Evolutionary conservation across 2,113 vertebrate species (phyloP).

Genomic region (Plotosus lineatus): DNA sequence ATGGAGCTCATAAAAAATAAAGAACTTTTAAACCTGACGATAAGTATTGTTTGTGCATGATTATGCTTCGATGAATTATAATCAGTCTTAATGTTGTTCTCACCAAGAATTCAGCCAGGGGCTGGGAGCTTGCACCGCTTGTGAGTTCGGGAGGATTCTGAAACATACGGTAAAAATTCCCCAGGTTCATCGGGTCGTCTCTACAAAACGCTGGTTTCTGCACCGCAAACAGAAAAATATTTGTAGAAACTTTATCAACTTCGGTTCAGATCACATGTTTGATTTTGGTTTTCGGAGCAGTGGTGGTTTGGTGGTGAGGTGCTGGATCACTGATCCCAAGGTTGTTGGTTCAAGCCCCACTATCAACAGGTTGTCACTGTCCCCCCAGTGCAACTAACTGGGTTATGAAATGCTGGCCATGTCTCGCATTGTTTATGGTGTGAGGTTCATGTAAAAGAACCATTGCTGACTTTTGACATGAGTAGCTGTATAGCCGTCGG

Average conservation of each 20-base stretch:
- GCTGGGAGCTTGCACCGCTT: constrained; percentile 94
- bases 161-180: constrained; percentile 97
- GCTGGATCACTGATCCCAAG: no score
- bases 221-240: constrained; percentile 16
- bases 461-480: no score
- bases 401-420: no score
- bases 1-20: no score
- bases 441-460: no score
- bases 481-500: no score
- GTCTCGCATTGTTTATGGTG: no score
- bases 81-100: constrained; percentile 46
- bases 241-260: neutral
- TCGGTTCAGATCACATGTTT: neutral
- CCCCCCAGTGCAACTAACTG: no score
- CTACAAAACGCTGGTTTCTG: constrained; percentile 98
- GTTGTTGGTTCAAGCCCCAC: no score
- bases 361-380: no score
- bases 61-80: neutral
- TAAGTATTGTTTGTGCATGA: neutral
- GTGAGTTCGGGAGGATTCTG: constrained; percentile 97
- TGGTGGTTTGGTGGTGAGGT: no score
- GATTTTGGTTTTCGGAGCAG: neutral
- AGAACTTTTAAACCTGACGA: neutral
- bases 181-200: constrained; percentile 97
- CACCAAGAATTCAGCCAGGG: constrained; percentile 98